These are phyloP conservation scores for Palaemon carinicauda DNA, from an alignment of 1,140 invertebrate species.

Conservation along the genomic window DNA sequence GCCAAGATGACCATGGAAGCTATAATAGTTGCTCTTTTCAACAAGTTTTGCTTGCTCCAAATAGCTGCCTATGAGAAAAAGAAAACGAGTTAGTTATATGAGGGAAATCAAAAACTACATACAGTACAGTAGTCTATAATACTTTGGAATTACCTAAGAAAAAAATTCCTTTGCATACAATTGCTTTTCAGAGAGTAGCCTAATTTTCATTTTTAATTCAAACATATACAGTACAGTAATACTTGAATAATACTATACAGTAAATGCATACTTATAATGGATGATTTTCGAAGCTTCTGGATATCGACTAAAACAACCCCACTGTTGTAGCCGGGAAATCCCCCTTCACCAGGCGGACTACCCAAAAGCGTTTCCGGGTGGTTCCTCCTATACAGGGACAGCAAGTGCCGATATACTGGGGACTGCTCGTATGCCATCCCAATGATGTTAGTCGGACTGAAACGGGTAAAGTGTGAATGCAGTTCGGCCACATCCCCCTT, in stretches of 20 bases:
- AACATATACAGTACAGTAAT: too few relatives aligned
- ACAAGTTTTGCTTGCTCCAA: conserved; percentile 67
- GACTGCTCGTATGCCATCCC: conserved; percentile 81
- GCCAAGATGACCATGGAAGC: conserved; percentile 79
- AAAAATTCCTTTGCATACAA: too few relatives aligned
- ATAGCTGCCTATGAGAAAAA: conserved; percentile 45
- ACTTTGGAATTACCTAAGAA: too few relatives aligned
- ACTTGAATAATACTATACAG: conserved; percentile 65
- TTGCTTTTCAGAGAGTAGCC: too few relatives aligned
- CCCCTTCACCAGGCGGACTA: conserved; percentile 68
- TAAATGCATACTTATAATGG: conserved; percentile 11
- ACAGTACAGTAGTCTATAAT: too few relatives aligned
- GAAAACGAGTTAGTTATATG: too few relatives aligned
- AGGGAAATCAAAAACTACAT: too few relatives aligned
- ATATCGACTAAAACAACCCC: conserved; percentile 81
- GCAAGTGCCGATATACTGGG: conserved; percentile 81
- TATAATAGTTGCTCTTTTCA: conserved; percentile 75
- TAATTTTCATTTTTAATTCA: too few relatives aligned
- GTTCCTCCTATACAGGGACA: conserved; percentile 74
- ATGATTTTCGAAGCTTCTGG: conserved; percentile 74
- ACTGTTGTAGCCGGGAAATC: conserved; percentile 83
- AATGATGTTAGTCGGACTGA: conserved; percentile 70
- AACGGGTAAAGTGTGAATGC: conserved; percentile 73
- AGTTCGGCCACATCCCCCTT: conserved; percentile 73
- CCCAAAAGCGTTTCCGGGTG: conserved; percentile 73